These are phyloP conservation scores for Drosophila leonis DNA, from an alignment of 2,888 invertebrate genomes.

Conservation along the genomic window DNA sequence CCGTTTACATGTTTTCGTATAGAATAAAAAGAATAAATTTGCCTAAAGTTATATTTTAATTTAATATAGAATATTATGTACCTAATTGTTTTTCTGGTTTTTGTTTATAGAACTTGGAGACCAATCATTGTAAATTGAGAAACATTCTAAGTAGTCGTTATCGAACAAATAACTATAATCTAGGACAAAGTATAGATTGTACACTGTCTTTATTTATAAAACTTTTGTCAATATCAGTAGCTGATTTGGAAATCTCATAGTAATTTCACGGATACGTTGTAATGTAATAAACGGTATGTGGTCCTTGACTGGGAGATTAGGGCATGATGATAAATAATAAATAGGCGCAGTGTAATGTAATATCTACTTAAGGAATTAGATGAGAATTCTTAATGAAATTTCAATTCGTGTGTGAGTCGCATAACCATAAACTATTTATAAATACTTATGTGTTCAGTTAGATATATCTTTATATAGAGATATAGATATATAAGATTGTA, in stretches of 20 bases:
- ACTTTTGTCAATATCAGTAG: conserved; percentile 3
- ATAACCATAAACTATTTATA: conserved; percentile 28
- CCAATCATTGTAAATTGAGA: conserved; percentile 10
- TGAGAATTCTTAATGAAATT: conserved; percentile 33
- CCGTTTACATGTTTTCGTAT: neutral
- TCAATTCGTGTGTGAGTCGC: conserved; percentile 22
- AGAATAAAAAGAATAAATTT: neutral
- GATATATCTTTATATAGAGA: neutral
- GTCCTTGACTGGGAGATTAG: conserved; percentile 16
- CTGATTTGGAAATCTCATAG: conserved; percentile 12
- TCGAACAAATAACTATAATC: neutral
- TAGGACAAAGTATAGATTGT: neutral
- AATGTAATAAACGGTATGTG: conserved; percentile 9
- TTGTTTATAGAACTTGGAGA: neutral
- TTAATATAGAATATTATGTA: neutral
- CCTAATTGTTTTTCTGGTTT: neutral
- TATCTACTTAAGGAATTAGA: conserved; percentile 41
- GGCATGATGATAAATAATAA: conserved; percentile 52
- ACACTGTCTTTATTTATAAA: neutral
- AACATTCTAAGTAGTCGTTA: neutral
- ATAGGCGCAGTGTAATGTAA: conserved; percentile 36
- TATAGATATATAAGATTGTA: conserved; percentile 2
- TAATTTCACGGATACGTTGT: conserved; percentile 33
- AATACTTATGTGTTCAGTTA: conserved; percentile 39
- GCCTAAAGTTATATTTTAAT: neutral